Evolutionary conservation across 1,140 invertebrate genomes (phyloP), one percentile per base, ranked within the genome.

Genomic region (Macrostomum lignano): DNA sequence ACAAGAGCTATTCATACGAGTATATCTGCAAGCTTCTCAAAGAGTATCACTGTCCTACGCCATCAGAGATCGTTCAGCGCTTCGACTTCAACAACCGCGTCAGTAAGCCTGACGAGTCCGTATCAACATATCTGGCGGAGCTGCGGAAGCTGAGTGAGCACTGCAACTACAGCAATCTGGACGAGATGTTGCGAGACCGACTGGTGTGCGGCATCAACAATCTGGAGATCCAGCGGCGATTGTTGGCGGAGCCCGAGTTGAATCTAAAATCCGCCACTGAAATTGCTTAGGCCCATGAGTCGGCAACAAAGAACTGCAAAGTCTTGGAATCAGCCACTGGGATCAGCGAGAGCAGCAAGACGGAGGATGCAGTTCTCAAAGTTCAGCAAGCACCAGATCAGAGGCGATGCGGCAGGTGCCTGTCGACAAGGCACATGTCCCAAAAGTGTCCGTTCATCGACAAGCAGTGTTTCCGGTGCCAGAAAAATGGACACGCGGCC

Each of bases 171-270:
- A 17, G 21, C 10, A 32, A 25, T n/a, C 30, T 44, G 7, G 26
- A 44, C 15, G 29, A 31, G 3, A 36, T 36, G 33, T 29, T 43
- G 6, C 13, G 40, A 28, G 42, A 44, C 21, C 26, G 38, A n/a
- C 32, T 44, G 1, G 42, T 44, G 10, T 36, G 33, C 30, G 38
- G 40, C 4, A 35, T 44, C 5, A 36, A 35, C 4, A 31, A 38
- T 9, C 33, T 37, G 11, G 22, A 13, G 14, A 40, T 44, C 17
- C 35, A 44, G 15, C 13, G 33, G 26, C 17, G 31, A 5, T 24
- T 44, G 2, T 29, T 42, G 20, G 14, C 32, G 9, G 42, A 44
- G 19, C 13, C 10, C 5, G 20, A 41, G 9, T 21, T 43, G 13
- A 42, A 32, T 10, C 40, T 38, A 30, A 15, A 25, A 7, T 38